Conservation (phyloP, 2,113 vertebrate genomes). For the Pterocles orientalis region DNA sequence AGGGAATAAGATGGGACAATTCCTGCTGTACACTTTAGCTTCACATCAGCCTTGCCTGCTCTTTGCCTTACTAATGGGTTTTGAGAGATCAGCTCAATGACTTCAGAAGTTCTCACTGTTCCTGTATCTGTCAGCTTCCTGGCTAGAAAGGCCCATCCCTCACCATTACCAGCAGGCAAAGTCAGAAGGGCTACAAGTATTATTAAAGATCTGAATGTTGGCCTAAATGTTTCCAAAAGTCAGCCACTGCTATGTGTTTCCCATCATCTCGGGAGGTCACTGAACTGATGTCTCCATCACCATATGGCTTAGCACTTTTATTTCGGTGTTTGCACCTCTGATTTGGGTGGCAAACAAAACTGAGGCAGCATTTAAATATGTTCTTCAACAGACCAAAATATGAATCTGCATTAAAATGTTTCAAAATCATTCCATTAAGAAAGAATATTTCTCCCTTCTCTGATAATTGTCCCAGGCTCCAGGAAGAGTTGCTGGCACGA, state of each 20-base stretch:
- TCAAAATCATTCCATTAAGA: neutral
- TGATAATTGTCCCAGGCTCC: neutral
- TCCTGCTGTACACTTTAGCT: neutral
- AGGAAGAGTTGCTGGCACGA: neutral
- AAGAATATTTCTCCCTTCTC: neutral
- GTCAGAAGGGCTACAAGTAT: neutral
- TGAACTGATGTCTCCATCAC: neutral
- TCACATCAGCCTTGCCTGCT: neutral
- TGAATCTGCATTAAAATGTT: neutral
- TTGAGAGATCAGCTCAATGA: neutral
- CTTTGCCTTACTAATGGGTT: neutral
- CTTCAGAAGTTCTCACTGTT: neutral
- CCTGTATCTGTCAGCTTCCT: neutral
- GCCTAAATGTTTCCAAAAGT: neutral
- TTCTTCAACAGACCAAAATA: neutral
- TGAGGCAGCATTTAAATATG: neutral
- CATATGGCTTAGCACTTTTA: neutral
- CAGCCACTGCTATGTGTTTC: neutral
- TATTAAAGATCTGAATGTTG: neutral
- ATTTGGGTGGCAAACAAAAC: neutral
- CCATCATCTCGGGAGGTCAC: rapidly evolving
- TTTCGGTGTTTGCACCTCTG: neutral
- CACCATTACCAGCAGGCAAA: neutral
- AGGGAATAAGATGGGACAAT: neutral
- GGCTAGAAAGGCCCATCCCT: neutral